Conservation (phyloP, 2,888 invertebrate genomes). For the Atethmia centrago region DNA sequence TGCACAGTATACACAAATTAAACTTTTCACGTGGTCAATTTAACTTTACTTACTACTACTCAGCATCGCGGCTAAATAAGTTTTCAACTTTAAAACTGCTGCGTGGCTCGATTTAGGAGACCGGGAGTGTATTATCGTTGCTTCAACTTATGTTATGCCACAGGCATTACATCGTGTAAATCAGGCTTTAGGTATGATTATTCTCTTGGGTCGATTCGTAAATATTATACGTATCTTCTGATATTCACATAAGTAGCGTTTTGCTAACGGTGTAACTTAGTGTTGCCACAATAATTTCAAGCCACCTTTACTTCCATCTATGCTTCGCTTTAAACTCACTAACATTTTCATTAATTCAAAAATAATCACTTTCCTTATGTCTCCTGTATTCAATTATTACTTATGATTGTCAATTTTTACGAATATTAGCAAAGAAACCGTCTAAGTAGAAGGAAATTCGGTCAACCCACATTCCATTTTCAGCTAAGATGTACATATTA, state of each 20-base stretch:
- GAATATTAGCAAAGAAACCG: not conserved
- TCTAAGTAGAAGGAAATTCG: not conserved
- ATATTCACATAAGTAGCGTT: not conserved
- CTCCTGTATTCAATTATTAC: slow-evolving; percentile 12
- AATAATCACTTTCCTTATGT: slow-evolving; percentile 84
- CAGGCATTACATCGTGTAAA: no score
- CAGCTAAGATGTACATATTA: not conserved
- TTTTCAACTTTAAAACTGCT: no score
- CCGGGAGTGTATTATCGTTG: no score
- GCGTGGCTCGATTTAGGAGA: no score
- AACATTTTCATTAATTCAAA: slow-evolving; percentile 59
- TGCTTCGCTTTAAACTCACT: slow-evolving; percentile 53
- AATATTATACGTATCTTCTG: no score
- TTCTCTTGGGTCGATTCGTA: no score
- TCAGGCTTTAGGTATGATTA: no score
- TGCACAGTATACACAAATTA: no score
- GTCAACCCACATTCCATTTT: not conserved
- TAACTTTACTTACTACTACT: no score
- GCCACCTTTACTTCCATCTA: slow-evolving; percentile 4
- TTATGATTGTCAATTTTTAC: slow-evolving; percentile 1
- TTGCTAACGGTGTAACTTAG: not conserved
- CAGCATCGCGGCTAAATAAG: no score
- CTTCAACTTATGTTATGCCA: no score
- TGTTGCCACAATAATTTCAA: not conserved
- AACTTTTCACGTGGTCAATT: no score